Base-by-base conservation (phyloP, 1,140 invertebrate species). In the Diprion similis region DNA sequence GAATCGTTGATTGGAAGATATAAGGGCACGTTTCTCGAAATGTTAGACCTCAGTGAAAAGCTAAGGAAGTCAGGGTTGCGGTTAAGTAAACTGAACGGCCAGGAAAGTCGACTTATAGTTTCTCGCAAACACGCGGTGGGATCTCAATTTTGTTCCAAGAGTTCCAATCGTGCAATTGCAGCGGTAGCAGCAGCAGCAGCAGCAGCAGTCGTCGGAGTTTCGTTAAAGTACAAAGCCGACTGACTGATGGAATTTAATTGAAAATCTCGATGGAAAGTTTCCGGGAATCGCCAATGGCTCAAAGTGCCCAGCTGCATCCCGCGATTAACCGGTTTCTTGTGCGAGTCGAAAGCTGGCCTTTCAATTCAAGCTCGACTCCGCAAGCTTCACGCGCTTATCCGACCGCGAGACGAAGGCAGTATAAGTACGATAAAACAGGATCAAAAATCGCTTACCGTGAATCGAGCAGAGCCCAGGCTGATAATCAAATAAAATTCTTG, bases 401-500 rank as follows among this genome's bases (percentile, higher is more conserved):
- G 24, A 37, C 24, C 24, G 24, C 24, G 24, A 37, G 24, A 37
- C 24, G 24, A 13, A 59, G 51, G n/a, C 51, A 9, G 11, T 59
- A 19, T 13, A 68, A 68, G 66, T 8, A 18, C 66, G 3, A 19
- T 68, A 68, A 68, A 68, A 45, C 18, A 11, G 66, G 66, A 68
- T 68, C 66, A 18, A 68, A 68, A 68, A 68, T 68, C 66, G 66
- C 19, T 68, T 68, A 17, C 66, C 37, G 66, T 18, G 19, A 45
- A 68, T 68, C 18, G 18, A 18, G 13, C 15, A 11, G 66, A 45
- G 6, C 66, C 66, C 24, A 37, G 66, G 66, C 18, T 7, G 17
- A 18, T 68, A 68, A 68, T 68, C 66, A 45, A 68, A 68, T 68
- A 45, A 68, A 45, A 68, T 68, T 18, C 66, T 68, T 18, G 17